Evolutionary conservation across 2,113 vertebrate species (phyloP), one percentile per base, ranked within the genome.

Genomic region (Haemorhous mexicanus): DNA sequence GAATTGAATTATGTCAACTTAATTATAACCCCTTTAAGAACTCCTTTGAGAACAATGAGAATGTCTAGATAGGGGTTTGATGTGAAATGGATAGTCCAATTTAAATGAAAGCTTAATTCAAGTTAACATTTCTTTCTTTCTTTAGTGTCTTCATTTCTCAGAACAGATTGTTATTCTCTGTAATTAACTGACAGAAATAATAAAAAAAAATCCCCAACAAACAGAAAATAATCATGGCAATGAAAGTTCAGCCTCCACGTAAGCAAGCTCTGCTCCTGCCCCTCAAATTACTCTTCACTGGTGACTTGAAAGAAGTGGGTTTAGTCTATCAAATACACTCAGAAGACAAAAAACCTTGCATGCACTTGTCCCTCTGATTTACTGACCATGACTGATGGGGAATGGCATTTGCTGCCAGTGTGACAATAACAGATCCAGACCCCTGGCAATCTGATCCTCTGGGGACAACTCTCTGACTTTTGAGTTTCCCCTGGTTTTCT

Each of bases 1-100:
- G 80, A 90, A 90, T 67, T 93, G 90, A 95, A 93, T 97, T 89
- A 92, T 90, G 89, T 89, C 89, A 94, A 84, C 73, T 94, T 94
- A 94, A 95, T 84, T 96, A 92, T 92, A 96, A 87, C 64, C 44
- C 61, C 64, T 64, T 87, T 96, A 93, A 93, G 78, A 95, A 90
- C 56, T 37, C 80, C 52, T 87, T 4, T 90, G 95, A 91, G 94
- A 96, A 96, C 86, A 95, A 92, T 84, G 56, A 72, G 68, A 44
- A 93, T 75, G 93, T 96, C 93, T 95, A 87, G 86, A 47, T 89
- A 87, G 64, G 47, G 61, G 35, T 47, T 93, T 97, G 96, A 94
- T 91, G 84, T 94, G 91, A 95, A 97, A 95, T 72, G 61, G 83
- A 93, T 94, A 92, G 93, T 87, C 69, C 89, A 96, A 94, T 97